phyloP scores from a whole-genome alignment of 2,113 vertebrate species.

The Otus sunia region DNA sequence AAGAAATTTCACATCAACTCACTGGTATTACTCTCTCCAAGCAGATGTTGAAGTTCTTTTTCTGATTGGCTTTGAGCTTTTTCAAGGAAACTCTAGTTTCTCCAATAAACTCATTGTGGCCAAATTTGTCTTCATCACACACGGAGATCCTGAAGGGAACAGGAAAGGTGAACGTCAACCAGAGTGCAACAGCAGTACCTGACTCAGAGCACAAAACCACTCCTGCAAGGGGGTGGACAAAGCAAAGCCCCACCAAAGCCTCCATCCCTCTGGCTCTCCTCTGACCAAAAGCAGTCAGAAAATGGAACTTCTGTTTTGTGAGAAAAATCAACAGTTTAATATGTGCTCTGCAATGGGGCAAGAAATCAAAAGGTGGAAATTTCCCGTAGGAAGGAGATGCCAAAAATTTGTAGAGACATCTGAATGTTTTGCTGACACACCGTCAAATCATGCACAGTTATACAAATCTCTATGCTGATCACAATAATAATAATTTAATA shows the following conservation, averaged over 20 bases:
- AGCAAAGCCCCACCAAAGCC: background rate
- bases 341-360: background rate
- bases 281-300: background rate
- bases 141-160: slow-evolving; percentile 84
- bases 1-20: slow-evolving; percentile 31
- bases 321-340: background rate
- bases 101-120: slow-evolving; percentile 97
- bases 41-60: slow-evolving; percentile 95
- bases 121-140: slow-evolving; percentile 97
- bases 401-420: background rate
- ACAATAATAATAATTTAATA: fast-evolving
- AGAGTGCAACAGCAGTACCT: background rate
- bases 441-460: background rate
- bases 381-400: background rate
- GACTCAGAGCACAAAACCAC: background rate
- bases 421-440: background rate
- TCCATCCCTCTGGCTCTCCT: background rate
- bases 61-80: slow-evolving; percentile 93
- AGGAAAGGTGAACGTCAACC: background rate
- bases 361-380: background rate
- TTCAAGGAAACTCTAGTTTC: slow-evolving; percentile 95
- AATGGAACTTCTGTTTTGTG: background rate
- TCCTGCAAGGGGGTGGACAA: background rate
- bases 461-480: fast-evolving
- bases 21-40: slow-evolving; percentile 93